Evolutionary conservation across 1,140 invertebrate genomes (phyloP), one percentile per base, ranked within the genome.

Genomic region (Campodea augens): DNA sequence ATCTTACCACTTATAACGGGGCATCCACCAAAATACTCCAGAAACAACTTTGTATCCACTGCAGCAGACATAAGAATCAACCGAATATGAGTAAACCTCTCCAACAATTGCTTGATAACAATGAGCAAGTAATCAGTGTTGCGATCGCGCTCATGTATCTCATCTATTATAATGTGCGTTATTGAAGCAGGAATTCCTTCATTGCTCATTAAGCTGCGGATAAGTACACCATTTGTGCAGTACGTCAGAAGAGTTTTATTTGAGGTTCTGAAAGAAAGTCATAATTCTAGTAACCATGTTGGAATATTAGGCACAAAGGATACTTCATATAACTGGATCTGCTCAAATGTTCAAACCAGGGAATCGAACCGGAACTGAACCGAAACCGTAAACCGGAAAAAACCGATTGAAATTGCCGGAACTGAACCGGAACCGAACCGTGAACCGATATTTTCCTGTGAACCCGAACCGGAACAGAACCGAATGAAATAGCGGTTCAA

Each of bases 51-150:
- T 5, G 75, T 73, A 52, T 92, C 80, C 53, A 91, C 72, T 2
- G 88, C 86, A 4, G 92, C 91, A n/a, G 89, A 95, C 90, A 97
- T 97, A 1, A 97, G 67, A 39, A 98, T 71, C 0, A 98, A 50
- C 50, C 80, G 80, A 0, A 96, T 61, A 46, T 80, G 68, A 46
- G 73, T 72, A 52, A 76, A 78, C 15, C 77, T 72, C 1, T 69
- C 57, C 4, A 95, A 55, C 3, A 77, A 73, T 53, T 91, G 79
- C 44, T 80, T 74, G 5, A 96, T 57, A 13, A 83, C 77, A 42
- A 91, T 82, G 27, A 97, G 60, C 13, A 96, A 65, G 62, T 97
- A 96, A 63, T 98, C 93, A 41, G 82, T 80, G 55, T 89, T 81
- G 52, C 85, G 74, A 60, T 96, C 90, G 0, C 92, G 69, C 62